These are phyloP conservation scores for Ophion slaviceki DNA, from an alignment of 2,888 invertebrate genomes.

Conservation along the genomic window DNA sequence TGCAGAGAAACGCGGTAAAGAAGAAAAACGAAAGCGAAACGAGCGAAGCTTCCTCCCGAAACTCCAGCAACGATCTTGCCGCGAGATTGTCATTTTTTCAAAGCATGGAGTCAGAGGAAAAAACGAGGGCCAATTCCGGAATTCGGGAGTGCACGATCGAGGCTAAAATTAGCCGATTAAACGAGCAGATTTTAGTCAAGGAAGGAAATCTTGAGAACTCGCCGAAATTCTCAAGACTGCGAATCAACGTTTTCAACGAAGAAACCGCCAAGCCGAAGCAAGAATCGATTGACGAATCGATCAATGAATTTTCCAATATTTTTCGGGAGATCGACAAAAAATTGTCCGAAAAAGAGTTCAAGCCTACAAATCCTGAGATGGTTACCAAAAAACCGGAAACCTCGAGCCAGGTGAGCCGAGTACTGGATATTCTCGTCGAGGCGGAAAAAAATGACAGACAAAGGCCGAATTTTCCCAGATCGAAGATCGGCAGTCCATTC, in stretches of 20 bases:
- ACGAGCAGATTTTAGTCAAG: slow-evolving; percentile 38
- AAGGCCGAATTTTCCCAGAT: slow-evolving; percentile 46
- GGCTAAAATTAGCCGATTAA: slow-evolving; percentile 32
- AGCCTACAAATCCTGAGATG: slow-evolving; percentile 33
- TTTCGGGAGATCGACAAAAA: slow-evolving; percentile 79
- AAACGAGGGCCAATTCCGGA: slow-evolving; percentile 23
- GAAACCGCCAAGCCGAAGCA: slow-evolving; percentile 30
- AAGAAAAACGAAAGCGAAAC: neutral
- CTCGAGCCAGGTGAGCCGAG: slow-evolving; percentile 75
- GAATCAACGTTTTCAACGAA: slow-evolving; percentile 24
- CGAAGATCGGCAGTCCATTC: slow-evolving; percentile 38
- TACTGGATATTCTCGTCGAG: slow-evolving; percentile 75
- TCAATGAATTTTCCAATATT: slow-evolving; percentile 76
- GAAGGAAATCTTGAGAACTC: slow-evolving; percentile 54
- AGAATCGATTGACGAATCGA: slow-evolving; percentile 10
- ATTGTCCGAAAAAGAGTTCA: slow-evolving; percentile 69
- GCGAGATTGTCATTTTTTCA: slow-evolving; percentile 59
- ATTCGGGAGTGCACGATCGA: slow-evolving; percentile 11
- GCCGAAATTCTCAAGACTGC: slow-evolving; percentile 58
- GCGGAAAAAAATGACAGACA: slow-evolving; percentile 73
- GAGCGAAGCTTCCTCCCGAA: too few relatives aligned
- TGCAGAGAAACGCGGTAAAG: slow-evolving; percentile 52
- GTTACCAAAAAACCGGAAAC: slow-evolving; percentile 60
- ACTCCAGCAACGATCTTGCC: slow-evolving; percentile 32
- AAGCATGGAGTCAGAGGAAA: slow-evolving; percentile 25